A percentile compares a stretch with the other conserved stretches of the same genome.
phyloP scores from a whole-genome alignment of 2,797 vertebrate species.

The Bucorvus abyssinicus region DNA sequence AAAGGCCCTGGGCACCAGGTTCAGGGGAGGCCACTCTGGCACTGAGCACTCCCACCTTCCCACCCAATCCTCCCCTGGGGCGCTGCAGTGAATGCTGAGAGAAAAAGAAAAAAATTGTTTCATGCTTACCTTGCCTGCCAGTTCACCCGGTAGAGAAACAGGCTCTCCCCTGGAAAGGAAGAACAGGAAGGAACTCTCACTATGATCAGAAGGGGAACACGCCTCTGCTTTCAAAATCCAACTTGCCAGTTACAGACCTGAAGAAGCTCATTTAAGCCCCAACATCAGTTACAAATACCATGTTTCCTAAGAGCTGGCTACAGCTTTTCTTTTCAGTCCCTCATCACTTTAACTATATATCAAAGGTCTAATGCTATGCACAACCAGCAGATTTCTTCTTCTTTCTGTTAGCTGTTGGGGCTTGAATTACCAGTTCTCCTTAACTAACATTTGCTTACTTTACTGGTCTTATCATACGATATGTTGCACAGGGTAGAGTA shows the following conservation, averaged over 20 bases:
- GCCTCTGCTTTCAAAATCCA: neutral
- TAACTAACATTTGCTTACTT: neutral
- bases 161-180: neutral
- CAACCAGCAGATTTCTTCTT: neutral
- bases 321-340: neutral
- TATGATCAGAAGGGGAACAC: neutral
- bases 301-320: neutral
- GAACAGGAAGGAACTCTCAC: neutral
- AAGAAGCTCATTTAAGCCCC: neutral
- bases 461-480: neutral
- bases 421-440: neutral
- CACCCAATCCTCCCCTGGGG: neutral
- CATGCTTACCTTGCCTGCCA: neutral
- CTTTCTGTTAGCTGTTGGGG: neutral
- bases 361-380: neutral
- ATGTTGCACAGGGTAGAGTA: neutral
- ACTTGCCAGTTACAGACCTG: accelerated
- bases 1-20: neutral
- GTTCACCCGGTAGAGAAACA: neutral
- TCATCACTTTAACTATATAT: neutral
- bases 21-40: neutral
- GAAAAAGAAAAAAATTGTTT: neutral
- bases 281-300: neutral
- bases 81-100: neutral
- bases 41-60: neutral